phyloP scores from a whole-genome alignment of 2,113 vertebrate species.

The Capreolus pygargus region DNA sequence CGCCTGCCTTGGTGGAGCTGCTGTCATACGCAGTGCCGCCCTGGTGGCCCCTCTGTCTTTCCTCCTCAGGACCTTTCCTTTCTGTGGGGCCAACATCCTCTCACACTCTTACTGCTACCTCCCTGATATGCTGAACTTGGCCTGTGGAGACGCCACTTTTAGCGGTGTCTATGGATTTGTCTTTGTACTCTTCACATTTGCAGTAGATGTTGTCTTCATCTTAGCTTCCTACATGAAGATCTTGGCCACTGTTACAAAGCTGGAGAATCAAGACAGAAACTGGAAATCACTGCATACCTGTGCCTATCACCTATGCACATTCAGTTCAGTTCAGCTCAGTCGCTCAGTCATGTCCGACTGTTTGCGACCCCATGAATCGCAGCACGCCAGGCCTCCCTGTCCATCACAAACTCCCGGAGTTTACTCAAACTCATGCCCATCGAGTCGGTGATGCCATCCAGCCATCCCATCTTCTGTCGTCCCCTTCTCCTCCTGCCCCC shows the following conservation, averaged over 20 bases:
- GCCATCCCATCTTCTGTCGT: too few species aligned
- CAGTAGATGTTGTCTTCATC: conserved; percentile 63
- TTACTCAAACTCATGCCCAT: too few species aligned
- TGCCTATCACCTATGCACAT: conserved; percentile 53
- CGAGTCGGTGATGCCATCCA: too few species aligned
- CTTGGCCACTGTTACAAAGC: conserved; percentile 40
- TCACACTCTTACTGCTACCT: conserved; percentile 74
- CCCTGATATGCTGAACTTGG: conserved; percentile 71
- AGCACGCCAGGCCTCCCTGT: too few species aligned
- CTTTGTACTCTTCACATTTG: conserved; percentile 66
- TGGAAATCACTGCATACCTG: conserved; percentile 61
- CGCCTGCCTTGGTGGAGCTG: conserved; percentile 3
- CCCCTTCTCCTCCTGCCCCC: too few species aligned
- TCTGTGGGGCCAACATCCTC: conserved; percentile 65
- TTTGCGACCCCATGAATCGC: too few species aligned
- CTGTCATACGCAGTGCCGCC: conserved; percentile 26
- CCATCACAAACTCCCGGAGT: too few species aligned
- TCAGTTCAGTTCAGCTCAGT: too few species aligned
- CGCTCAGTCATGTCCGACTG: too few species aligned
- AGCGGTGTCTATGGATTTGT: conserved; percentile 65
- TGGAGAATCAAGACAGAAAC: conserved; percentile 34
- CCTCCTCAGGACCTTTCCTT: conserved; percentile 63
- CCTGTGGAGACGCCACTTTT: conserved; percentile 61
- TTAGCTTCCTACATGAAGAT: conserved; percentile 66
- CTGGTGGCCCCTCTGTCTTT: conserved; percentile 61